phyloP scores from a whole-genome alignment of 1,140 invertebrate genomes.

The Tachypleus tridentatus region DNA sequence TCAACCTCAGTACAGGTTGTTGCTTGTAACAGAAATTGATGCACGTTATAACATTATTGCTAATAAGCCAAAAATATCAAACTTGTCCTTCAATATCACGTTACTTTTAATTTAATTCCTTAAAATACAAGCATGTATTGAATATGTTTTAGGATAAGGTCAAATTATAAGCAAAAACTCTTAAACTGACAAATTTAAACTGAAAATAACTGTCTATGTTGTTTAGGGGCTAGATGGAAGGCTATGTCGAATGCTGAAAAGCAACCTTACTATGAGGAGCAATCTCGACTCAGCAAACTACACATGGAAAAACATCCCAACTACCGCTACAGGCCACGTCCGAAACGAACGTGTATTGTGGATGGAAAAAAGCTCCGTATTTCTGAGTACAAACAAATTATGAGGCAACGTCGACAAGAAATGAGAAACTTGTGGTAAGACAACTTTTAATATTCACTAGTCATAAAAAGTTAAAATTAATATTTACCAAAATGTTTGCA shows the following conservation, averaged over 20 bases:
- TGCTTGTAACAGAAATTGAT: too few relatives aligned
- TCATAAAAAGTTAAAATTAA: too few relatives aligned
- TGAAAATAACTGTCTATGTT: background rate
- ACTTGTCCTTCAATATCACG: too few relatives aligned
- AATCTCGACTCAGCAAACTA: constrained; percentile 44
- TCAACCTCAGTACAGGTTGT: too few relatives aligned
- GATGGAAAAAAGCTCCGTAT: constrained; percentile 45
- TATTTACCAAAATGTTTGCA: too few relatives aligned
- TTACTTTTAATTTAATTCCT: too few relatives aligned
- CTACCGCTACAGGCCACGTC: constrained; percentile 41
- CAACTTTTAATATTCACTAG: background rate
- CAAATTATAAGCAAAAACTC: too few relatives aligned
- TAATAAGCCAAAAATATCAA: too few relatives aligned
- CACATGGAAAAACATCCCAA: constrained; percentile 51
- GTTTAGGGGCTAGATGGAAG: constrained; percentile 43
- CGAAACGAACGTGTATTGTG: constrained; percentile 46
- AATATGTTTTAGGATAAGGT: too few relatives aligned
- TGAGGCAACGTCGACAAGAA: constrained; percentile 25
- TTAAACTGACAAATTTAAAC: too few relatives aligned
- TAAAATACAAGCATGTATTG: too few relatives aligned
- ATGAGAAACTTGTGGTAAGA: constrained; percentile 26
- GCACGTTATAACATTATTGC: too few relatives aligned
- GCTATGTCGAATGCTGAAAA: constrained; percentile 46
- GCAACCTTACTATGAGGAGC: constrained; percentile 49
- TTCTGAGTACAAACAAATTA: constrained; percentile 29